Conservation (phyloP, 2,797 vertebrate genomes). For the Arrhamphus sclerolepis region DNA sequence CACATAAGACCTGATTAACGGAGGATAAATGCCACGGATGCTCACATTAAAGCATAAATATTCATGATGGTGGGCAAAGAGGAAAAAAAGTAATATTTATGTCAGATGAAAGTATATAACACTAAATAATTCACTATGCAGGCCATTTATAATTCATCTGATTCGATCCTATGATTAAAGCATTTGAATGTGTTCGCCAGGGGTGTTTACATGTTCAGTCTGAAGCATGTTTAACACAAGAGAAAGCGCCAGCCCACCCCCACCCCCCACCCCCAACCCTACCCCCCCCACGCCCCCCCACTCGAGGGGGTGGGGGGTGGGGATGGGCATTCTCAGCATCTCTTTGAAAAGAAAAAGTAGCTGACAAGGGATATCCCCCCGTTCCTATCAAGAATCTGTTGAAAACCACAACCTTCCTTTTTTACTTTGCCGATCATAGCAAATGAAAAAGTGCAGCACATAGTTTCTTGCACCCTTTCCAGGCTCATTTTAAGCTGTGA, state of each 20-base stretch:
- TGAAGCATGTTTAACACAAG: slow-evolving; percentile 78
- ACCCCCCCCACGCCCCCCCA: too few species aligned
- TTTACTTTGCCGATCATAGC: slow-evolving; percentile 54
- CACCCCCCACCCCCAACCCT: slow-evolving; percentile 63
- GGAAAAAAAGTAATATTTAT: slow-evolving; percentile 80
- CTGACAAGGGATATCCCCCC: slow-evolving; percentile 69
- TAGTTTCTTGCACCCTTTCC: slow-evolving; percentile 56
- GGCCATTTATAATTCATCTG: slow-evolving; percentile 81
- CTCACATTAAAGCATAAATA: slow-evolving; percentile 82
- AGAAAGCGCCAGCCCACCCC: slow-evolving; percentile 72
- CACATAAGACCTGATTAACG: slow-evolving; percentile 82
- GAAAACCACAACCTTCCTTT: slow-evolving; percentile 24
- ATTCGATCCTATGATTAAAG: slow-evolving; percentile 83
- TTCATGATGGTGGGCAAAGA: slow-evolving; percentile 72
- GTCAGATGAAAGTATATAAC: slow-evolving; percentile 84
- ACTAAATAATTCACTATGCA: slow-evolving; percentile 78
- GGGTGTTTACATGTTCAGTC: slow-evolving; percentile 77
- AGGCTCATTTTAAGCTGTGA: slow-evolving; percentile 55
- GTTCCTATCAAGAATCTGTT: slow-evolving; percentile 37
- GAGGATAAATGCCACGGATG: slow-evolving; percentile 79
- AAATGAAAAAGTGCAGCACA: slow-evolving; percentile 56
- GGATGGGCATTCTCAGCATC: slow-evolving; percentile 48
- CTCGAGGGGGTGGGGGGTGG: slow-evolving; percentile 3
- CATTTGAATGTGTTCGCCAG: slow-evolving; percentile 75
- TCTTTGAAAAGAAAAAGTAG: slow-evolving; percentile 70